Base-by-base conservation (phyloP, 2,113 vertebrate genomes). In the Phaetusa simplex region DNA sequence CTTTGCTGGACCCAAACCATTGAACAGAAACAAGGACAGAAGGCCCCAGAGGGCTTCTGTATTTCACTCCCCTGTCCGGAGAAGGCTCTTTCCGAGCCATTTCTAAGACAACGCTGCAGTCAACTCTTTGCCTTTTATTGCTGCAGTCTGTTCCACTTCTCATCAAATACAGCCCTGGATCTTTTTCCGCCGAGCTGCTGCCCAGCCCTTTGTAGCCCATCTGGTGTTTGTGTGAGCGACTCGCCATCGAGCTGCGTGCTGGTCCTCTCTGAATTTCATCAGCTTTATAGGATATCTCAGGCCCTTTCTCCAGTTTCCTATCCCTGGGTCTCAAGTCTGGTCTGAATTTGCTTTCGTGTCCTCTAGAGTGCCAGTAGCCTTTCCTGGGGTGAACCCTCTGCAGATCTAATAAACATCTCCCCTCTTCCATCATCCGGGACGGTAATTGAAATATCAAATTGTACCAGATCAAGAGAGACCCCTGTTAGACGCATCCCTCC, bases 61-160 rank as follows among this genome's bases (percentile, higher is more conserved):
- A 12, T 91, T 85, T 91, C 89, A 40, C 32, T 91, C n/a, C 36
- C 30, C 16, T 59, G 70, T 79, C 72, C 3, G 0, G 58, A 69
- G 65, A 65, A 93, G 56, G 43, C 70, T 89, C 66, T 85, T 91
- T 55, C 76, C 42, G 73, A 82, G 84, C 95, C 4, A 8, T 87
- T 94, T 82, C 64, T 70, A 80, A 76, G 70, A n/a, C 61, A 64
- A 9, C 2, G 2, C 78, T 24, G 81, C 91, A 42, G 69, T n/a
- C 83, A 94, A 3, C 21, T 40, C 78, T 87, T 94, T 74, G 91
- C 70, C 89, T 91, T 90, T 96, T 94, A 94, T 96, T 94, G 78
- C 95, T 56, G 42, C 85, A 82, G 93, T 90, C 96, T 96, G 95
- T 96, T 96, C 95, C 43, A 36, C 89, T 94, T 85, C 89, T 34